A percentile compares a stretch with the other conserved stretches of the same genome.
Evolutionary conservation across 2,888 invertebrate genomes (phyloP).

Genomic region (Oscheius sp.): DNA sequence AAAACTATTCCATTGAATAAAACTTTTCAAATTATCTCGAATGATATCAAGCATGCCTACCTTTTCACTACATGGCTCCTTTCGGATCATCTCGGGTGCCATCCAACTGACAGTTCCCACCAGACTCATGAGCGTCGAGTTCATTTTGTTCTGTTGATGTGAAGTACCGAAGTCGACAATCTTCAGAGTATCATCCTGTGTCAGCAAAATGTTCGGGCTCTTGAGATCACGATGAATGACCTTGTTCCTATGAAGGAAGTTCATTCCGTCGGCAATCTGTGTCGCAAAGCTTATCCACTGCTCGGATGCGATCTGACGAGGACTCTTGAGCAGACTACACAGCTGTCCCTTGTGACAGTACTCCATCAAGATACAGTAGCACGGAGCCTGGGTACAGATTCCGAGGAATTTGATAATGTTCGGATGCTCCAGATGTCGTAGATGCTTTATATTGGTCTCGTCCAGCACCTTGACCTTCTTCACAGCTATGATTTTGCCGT

Average conservation of each 20-base stretch:
- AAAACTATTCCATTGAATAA: too few relatives aligned
- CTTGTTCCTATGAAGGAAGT: conserved; percentile 92
- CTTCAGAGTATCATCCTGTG: conserved; percentile 80
- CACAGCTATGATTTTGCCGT: conserved; percentile 87
- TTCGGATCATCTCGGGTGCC: conserved; percentile 97
- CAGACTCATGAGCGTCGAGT: conserved; percentile 90
- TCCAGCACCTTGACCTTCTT: conserved; percentile 92
- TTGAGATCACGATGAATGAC: conserved; percentile 98
- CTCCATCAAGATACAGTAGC: conserved; percentile 97
- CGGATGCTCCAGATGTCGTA: conserved; percentile 91
- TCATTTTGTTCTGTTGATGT: conserved; percentile 54
- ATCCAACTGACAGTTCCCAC: conserved; percentile 93
- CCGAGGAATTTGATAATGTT: conserved; percentile 92
- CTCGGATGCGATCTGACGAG: conserved; percentile 24
- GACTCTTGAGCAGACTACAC: conserved; percentile 84
- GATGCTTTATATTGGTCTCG: conserved; percentile 89
- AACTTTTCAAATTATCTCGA: too few relatives aligned
- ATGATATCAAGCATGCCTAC: background rate
- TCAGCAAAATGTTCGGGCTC: conserved; percentile 82
- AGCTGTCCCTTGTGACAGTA: conserved; percentile 94
- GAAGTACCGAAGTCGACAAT: conserved; percentile 98
- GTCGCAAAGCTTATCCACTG: conserved; percentile 79
- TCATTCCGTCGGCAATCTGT: conserved; percentile 95
- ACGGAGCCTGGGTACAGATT: conserved; percentile 90
- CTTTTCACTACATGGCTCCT: conserved; percentile 95